Base-by-base conservation (phyloP, 2,113 vertebrate genomes). In the Onychostruthus taczanowskii region DNA sequence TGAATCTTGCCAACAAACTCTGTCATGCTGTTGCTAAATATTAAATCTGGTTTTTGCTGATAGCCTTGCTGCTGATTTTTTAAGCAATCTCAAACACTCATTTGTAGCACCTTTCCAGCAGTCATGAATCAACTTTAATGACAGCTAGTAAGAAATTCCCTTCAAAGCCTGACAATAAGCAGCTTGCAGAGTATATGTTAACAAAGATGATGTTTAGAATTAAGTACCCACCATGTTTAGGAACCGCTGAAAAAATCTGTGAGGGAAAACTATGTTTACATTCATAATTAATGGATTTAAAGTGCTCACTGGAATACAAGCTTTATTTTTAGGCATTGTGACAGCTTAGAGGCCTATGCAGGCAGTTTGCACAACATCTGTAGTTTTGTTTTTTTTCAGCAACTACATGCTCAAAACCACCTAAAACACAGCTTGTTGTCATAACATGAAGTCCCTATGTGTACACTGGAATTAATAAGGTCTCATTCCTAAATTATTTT, bases 61-160 rank as follows among this genome's bases (percentile, higher is more conserved):
- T 55, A 33, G 15, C 41, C 15, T 56, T 74, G 59, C 41, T 74
- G 59, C n/a, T 55, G n/a, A 55, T 64, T 56, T 74, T 39, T 39
- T 16, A 64, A n/a, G 41, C 0, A 0, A 39, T 47, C n/a, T 84
- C 41, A 56, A 47, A n/a, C 41, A n/a, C 13, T 56, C 1, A 5
- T 33, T 74, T 8, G 2, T 47, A 47, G n/a, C 41, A 74, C n/a
- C n/a, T 47, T 84, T 87, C 64, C 24, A 55, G 30, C 28, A 63
- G 33, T 26, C 62, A 21, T 3, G 4, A 33, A n/a, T 82, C 39
- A 56, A 15, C 28, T 69, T 66, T 5, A 59, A 4, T 58, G 63
- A 73, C 33, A 72, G 37, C 39, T 81, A 16, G 8, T 35, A 74
- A 77, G 28, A 81, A 62, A 76, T 66, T 72, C 53, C 46, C 26